Conservation (phyloP, 2,797 vertebrate species). For the Mus caroli region DNA sequence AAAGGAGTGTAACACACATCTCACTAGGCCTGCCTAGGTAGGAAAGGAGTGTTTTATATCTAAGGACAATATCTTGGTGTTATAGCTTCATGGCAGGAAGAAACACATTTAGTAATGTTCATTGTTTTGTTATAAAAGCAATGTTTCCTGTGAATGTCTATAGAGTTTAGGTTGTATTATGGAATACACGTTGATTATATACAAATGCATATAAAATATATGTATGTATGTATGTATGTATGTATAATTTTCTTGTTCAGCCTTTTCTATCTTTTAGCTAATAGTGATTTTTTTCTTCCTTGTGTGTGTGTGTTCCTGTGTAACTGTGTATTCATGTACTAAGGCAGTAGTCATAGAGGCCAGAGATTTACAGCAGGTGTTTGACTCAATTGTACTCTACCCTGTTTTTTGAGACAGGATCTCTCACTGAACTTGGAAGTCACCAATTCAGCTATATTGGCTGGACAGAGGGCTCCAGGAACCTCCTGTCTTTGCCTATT, state of each 20-base stretch:
- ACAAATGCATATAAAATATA: not conserved
- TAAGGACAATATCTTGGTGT: conserved; percentile 43
- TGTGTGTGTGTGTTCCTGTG: not conserved
- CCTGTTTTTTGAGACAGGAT: not conserved
- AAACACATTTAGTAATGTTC: conserved; percentile 15
- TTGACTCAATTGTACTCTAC: not conserved
- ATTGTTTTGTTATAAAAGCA: conserved; percentile 39
- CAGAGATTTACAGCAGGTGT: not conserved
- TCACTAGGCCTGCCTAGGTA: conserved; percentile 56
- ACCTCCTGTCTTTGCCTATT: not conserved
- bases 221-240: not conserved
- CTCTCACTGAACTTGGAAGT: not conserved
- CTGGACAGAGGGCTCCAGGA: not conserved
- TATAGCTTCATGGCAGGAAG: conserved; percentile 1
- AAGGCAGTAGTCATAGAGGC: not conserved
- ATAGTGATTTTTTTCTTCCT: not conserved
- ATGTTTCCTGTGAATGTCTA: not conserved
- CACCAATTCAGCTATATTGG: not conserved
- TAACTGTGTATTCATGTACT: not conserved
- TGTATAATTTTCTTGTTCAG: conserved; percentile 12
- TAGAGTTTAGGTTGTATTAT: not conserved
- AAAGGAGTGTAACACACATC: conserved; percentile 39
- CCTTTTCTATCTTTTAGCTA: conserved; percentile 34
- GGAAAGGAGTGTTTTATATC: not conserved
- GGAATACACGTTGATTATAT: not conserved